phyloP scores from a whole-genome alignment of 1,140 invertebrate genomes.

The Cydia amplana region DNA sequence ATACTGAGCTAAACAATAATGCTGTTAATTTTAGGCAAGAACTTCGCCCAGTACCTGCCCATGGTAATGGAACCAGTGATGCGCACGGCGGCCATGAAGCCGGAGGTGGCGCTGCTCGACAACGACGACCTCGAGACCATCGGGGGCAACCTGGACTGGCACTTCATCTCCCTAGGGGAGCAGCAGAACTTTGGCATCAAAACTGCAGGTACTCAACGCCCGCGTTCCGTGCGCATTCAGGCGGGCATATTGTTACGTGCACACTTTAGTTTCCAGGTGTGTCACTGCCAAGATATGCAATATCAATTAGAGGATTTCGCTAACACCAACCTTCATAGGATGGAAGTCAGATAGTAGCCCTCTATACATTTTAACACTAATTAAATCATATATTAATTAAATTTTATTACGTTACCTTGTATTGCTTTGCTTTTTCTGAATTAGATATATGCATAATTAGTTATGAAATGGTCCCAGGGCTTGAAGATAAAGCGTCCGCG shows the following conservation, averaged over 20 bases:
- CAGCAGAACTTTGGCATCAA: conserved; percentile 96
- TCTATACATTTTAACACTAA: neutral
- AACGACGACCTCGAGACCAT: conserved; percentile 94
- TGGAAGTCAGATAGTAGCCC: conserved; percentile 26
- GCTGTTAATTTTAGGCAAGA: conserved; percentile 82
- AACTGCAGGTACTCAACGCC: conserved; percentile 83
- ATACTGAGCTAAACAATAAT: neutral
- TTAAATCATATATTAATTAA: no score
- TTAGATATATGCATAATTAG: no score
- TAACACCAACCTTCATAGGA: conserved; percentile 25
- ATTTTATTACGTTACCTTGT: no score
- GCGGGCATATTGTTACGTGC: conserved; percentile 22
- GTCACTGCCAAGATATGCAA: conserved; percentile 31
- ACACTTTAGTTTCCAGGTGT: conserved; percentile 19
- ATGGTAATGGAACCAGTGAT: conserved; percentile 98
- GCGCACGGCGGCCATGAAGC: conserved; percentile 96
- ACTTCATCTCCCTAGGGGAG: conserved; percentile 98
- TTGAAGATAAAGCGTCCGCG: conserved; percentile 99
- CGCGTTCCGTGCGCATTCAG: neutral
- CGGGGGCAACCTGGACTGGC: conserved; percentile 97
- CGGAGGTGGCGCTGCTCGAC: conserved; percentile 97
- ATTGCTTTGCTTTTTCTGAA: no score
- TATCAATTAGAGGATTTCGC: conserved; percentile 33
- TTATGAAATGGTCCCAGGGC: conserved; percentile 77
- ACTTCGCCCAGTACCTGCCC: conserved; percentile 98